Base-by-base conservation (phyloP, 2,888 invertebrate genomes). In the Pandemis heparana region DNA sequence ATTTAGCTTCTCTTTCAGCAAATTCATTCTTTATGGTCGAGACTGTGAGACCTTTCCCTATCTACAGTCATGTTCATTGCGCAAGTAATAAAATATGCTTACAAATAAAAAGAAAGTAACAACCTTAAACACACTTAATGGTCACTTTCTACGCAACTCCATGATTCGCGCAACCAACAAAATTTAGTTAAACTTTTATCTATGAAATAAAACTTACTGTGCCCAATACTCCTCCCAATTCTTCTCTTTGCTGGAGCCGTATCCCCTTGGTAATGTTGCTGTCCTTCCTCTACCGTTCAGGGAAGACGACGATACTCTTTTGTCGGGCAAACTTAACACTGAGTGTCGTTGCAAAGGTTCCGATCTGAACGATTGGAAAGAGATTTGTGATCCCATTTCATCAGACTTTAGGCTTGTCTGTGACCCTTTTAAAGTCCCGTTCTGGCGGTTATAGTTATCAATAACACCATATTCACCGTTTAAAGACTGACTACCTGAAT, bases 181-280 rank as follows among this genome's bases (percentile, higher is more conserved):
- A 56, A 56, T 23, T 56, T 23, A 23, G 18, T 53, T 10, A 23
- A 23, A 23, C 4, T 0, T 23, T 23, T 12, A 56, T 12, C 16
- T 16, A 64, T n/a, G 23, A 16, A 74, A 70, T 75, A 74, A 79
- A 78, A 91, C 93, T 92, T 81, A 95, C 95, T 88, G 86, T 1
- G 93, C 87, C 95, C 95, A 95, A 78, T 95, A 94, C 18, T 93
- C 93, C 76, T 94, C 93, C 94, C 94, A 94, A 65, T 87, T 89
- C 81, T 90, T 92, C 78, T 92, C 90, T 78, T 86, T 92, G 0
- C 81, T 90, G 0, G 94, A 92, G 0, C 92, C 94, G 70, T 93
- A 92, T 0, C 94, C 93, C 41, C 94, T 81, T 0, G 94, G 94
- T 61, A 94, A 76, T 0, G 94, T 94, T 0, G 94, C 91, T 0